phyloP scores from a whole-genome alignment of 1,140 invertebrate genomes.

The Drosophila pruinosa region DNA sequence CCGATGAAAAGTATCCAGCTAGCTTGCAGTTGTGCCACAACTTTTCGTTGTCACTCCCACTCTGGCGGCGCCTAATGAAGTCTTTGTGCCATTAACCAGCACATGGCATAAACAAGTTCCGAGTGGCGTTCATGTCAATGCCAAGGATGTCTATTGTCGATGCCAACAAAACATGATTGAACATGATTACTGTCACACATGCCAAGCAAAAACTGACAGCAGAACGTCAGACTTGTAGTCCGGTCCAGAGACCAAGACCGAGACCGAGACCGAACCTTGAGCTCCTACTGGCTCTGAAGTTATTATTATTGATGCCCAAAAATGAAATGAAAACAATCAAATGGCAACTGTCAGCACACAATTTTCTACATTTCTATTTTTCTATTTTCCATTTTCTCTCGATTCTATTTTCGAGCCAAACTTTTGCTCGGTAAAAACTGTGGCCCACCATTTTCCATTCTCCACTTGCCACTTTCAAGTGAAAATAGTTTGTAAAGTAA shows the following conservation, averaged over 20 bases:
- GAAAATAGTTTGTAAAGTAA: slow-evolving; percentile 17
- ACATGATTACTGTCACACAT: slow-evolving; percentile 53
- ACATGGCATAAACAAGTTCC: slow-evolving; percentile 34
- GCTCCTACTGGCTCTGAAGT: slow-evolving; percentile 28
- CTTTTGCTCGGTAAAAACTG: too few relatives aligned
- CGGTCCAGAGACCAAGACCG: slow-evolving; percentile 4
- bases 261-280: background rate
- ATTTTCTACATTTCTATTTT: slow-evolving; percentile 37
- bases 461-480: background rate
- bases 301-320: slow-evolving; percentile 69
- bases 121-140: slow-evolving; percentile 24
- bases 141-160: slow-evolving; percentile 13
- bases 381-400: slow-evolving; percentile 31
- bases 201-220: slow-evolving; percentile 33
- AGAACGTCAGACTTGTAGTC: slow-evolving; percentile 23
- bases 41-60: background rate
- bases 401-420: slow-evolving; percentile 14
- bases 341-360: slow-evolving; percentile 60
- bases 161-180: slow-evolving; percentile 52
- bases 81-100: slow-evolving; percentile 44
- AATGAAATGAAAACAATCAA: slow-evolving; percentile 77
- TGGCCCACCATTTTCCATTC: slow-evolving; percentile 7
- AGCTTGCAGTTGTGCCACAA: background rate
- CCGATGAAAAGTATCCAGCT: slow-evolving; percentile 8
- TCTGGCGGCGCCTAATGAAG: slow-evolving; percentile 25